Evolutionary conservation across 2,797 vertebrate genomes (phyloP).

Genomic region (Enteromius unitaeniatus): DNA sequence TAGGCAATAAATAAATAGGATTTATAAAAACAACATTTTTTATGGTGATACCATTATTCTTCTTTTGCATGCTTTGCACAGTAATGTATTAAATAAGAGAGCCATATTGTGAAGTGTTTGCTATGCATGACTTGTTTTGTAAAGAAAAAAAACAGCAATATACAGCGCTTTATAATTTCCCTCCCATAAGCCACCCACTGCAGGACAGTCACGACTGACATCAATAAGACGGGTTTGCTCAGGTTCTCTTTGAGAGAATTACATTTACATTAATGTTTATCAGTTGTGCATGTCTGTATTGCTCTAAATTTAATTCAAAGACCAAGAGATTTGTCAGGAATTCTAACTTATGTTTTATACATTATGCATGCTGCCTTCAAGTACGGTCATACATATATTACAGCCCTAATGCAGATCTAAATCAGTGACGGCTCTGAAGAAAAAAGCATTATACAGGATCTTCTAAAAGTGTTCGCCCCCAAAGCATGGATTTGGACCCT

Average conservation of each 20-base stretch:
- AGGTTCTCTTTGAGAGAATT: slow-evolving; percentile 55
- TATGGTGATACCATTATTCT: background rate
- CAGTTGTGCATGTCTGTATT: slow-evolving; percentile 57
- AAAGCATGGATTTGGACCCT: background rate
- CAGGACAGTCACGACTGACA: slow-evolving; percentile 26
- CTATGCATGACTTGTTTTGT: background rate
- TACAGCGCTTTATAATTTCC: background rate
- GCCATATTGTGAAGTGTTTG: background rate
- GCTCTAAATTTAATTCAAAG: slow-evolving; percentile 62
- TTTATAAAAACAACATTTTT: background rate
- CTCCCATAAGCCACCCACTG: background rate
- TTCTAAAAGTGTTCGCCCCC: slow-evolving; percentile 1
- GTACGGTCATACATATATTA: slow-evolving; percentile 65
- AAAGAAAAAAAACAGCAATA: background rate
- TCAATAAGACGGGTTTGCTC: slow-evolving; percentile 23
- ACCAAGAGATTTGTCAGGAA: slow-evolving; percentile 64
- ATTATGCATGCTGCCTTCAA: slow-evolving; percentile 62
- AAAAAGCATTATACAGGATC: slow-evolving; percentile 43
- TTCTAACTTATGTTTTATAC: slow-evolving; percentile 67
- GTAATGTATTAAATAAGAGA: background rate
- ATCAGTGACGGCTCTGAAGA: slow-evolving; percentile 41
- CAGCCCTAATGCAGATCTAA: slow-evolving; percentile 58
- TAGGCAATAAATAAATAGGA: background rate
- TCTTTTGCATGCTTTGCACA: background rate
- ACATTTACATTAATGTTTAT: slow-evolving; percentile 60